Evolutionary conservation across 1,140 invertebrate species (phyloP).

Genomic region (Camponotus floridanus): DNA sequence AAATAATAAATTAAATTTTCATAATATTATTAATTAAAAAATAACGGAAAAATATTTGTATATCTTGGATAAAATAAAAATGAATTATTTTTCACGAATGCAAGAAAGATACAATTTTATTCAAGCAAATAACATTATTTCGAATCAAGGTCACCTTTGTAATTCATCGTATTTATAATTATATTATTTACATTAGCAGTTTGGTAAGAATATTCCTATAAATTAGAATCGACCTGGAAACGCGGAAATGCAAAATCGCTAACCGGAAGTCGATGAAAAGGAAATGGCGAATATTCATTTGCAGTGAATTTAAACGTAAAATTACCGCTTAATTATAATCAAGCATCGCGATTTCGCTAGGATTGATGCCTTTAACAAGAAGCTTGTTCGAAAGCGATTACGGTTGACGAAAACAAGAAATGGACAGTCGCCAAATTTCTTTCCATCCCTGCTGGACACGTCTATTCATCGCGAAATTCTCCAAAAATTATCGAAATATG

Average conservation of each 20-base stretch:
- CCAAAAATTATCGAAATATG: background rate
- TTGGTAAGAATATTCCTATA: too few species aligned
- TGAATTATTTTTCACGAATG: background rate
- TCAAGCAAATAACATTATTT: background rate
- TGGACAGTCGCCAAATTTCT: conserved; percentile 2
- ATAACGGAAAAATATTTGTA: background rate
- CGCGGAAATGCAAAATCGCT: too few species aligned
- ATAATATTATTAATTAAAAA: too few species aligned
- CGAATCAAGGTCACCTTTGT: background rate
- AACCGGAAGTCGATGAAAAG: too few species aligned
- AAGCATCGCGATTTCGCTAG: background rate
- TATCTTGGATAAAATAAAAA: background rate
- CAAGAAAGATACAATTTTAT: background rate
- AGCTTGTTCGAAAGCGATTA: background rate
- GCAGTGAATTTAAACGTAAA: background rate
- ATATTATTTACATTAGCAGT: background rate
- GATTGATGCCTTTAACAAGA: background rate
- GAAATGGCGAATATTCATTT: background rate
- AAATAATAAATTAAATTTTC: too few species aligned
- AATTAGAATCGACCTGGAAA: too few species aligned
- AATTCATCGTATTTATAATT: background rate
- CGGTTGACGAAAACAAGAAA: background rate
- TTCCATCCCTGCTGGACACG: background rate
- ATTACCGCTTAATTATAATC: background rate
- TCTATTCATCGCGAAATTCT: background rate